Evolutionary conservation across 2,888 invertebrate genomes (phyloP).

Genomic region (Andrena flavipes): DNA sequence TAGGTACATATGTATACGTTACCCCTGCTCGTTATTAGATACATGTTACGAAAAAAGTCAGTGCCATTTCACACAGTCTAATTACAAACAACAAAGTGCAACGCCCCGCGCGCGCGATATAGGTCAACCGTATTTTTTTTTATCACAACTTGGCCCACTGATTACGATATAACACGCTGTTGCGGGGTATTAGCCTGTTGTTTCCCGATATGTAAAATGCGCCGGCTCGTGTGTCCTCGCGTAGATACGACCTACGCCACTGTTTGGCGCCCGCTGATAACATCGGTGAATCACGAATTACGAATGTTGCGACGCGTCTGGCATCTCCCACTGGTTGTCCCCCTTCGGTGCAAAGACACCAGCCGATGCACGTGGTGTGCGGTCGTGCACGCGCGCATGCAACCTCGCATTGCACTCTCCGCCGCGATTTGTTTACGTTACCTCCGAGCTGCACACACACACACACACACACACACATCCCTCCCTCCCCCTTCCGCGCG

Average conservation of each 20-base stretch:
- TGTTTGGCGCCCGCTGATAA: conserved; percentile 56
- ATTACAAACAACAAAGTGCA: no score
- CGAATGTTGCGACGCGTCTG: conserved; percentile 67
- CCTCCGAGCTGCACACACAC: conserved; percentile 6
- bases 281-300: conserved; percentile 70
- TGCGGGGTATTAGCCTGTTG: background rate
- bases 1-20: no score
- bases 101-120: no score
- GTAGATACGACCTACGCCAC: conserved; percentile 49
- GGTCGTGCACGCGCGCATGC: conserved; percentile 45
- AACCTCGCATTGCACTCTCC: conserved; percentile 33
- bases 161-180: background rate
- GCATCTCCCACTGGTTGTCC: conserved; percentile 55
- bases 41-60: no score
- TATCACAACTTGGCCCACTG: no score
- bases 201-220: conserved; percentile 8
- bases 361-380: conserved; percentile 62
- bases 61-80: no score
- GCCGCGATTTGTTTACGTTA: conserved; percentile 60
- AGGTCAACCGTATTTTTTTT: no score
- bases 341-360: conserved; percentile 61
- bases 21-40: no score
- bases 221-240: conserved; percentile 10
- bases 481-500: background rate
- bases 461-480: background rate